Conservation (phyloP, 2,888 invertebrate species). For the Electrophaes corylata region DNA sequence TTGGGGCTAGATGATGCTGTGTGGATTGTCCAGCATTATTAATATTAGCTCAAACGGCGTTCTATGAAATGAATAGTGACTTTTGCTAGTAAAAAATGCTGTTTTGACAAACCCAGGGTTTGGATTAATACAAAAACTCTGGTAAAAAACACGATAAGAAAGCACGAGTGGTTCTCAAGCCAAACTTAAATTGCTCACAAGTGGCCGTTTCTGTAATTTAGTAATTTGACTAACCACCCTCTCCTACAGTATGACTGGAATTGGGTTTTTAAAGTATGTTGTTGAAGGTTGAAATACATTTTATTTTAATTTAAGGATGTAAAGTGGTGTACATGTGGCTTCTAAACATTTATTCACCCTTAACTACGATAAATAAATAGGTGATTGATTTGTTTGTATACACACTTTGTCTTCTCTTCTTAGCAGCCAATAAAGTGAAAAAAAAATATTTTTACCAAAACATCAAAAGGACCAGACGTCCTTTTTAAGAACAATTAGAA, state of each 20-base stretch:
- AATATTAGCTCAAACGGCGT: constrained; percentile 1
- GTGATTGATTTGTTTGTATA: not conserved
- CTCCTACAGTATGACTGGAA: constrained; percentile 24
- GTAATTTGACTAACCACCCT: constrained; percentile 41
- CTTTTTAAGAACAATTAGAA: constrained; percentile 33
- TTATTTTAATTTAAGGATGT: not conserved
- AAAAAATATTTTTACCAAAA: constrained; percentile 13
- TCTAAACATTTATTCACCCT: not conserved
- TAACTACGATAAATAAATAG: not conserved
- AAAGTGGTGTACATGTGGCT: not conserved
- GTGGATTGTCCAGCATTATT: too few species aligned
- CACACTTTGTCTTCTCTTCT: not conserved
- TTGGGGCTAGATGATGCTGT: too few species aligned
- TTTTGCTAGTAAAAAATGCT: not conserved
- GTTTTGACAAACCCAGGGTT: constrained; percentile 14
- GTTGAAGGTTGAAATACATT: not conserved
- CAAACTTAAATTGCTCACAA: constrained; percentile 41
- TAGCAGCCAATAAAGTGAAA: constrained; percentile 23
- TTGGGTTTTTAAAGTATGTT: constrained; percentile 20
- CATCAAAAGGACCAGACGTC: constrained; percentile 19
- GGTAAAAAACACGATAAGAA: constrained; percentile 23
- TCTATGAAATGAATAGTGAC: not conserved
- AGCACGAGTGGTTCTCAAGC: constrained; percentile 31
- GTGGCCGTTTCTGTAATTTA: constrained; percentile 39
- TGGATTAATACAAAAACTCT: constrained; percentile 10